A percentile compares a stretch with the other conserved stretches of the same genome.
These are phyloP conservation scores for human (Homo sapiens) DNA, from an alignment of 2,113 vertebrate genomes.

Conservation along the genomic window GRCh38 chr14:54780501-54781000, in stretches of 20 bases:
- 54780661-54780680: not conserved
- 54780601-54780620: not conserved
- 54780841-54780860: not conserved
- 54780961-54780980: not conserved
- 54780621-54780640: not conserved
- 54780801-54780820: not conserved
- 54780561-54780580: not conserved
- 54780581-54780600: not conserved
- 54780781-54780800: too few relatives aligned
- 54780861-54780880: not conserved
- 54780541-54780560: not conserved
- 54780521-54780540: not conserved
- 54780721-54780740: not conserved
- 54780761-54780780: not conserved
- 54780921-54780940: not conserved
- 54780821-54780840: accelerated
- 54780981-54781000: not conserved
- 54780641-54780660: not conserved
- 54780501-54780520: not conserved
- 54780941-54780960: not conserved
- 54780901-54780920: not conserved
- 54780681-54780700: not conserved
- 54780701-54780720: not conserved
- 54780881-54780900: not conserved
- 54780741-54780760: not conserved